These are phyloP conservation scores for Agelas oroides DNA, from an alignment of 37 sponge, comb jelly and placozoan species.

Conservation along the genomic window DNA sequence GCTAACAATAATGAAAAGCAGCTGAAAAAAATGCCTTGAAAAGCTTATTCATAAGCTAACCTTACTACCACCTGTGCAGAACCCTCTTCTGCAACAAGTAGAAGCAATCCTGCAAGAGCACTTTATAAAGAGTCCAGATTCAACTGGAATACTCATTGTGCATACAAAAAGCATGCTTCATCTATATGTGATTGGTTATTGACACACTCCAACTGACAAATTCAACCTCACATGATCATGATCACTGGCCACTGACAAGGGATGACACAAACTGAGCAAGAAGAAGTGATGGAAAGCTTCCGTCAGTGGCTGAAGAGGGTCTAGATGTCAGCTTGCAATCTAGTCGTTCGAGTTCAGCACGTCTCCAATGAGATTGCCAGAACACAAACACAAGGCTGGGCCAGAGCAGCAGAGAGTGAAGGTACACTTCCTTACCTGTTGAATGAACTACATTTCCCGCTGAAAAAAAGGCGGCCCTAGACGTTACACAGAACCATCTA, in stretches of 20 bases:
- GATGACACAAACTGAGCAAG: conserved; percentile 63
- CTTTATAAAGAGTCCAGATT: conserved; percentile 10
- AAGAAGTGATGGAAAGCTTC: conserved; percentile 57
- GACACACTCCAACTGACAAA: background rate
- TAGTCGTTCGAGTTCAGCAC: conserved; percentile 77
- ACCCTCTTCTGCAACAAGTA: conserved; percentile 52
- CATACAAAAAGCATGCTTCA: conserved; percentile 49
- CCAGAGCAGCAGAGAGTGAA: conserved; percentile 65
- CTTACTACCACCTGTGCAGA: background rate
- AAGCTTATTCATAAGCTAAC: background rate
- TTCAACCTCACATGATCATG: background rate
- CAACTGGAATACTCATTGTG: conserved; percentile 64
- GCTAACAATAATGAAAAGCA: background rate
- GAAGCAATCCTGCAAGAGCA: conserved; percentile 6
- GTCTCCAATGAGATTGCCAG: conserved; percentile 77
- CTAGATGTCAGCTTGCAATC: conserved; percentile 79
- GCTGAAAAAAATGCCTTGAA: background rate
- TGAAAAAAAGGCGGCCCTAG: too few relatives aligned
- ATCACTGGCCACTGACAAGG: conserved; percentile 52
- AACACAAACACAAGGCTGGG: conserved; percentile 77
- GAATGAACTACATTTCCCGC: too few relatives aligned
- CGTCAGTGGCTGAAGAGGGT: conserved; percentile 80
- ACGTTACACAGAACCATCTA: too few relatives aligned
- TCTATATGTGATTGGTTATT: conserved; percentile 51
- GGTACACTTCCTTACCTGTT: conserved; percentile 34